Evolutionary conservation across 2,797 vertebrate species (phyloP).

Genomic region (Smutsia gigantea): DNA sequence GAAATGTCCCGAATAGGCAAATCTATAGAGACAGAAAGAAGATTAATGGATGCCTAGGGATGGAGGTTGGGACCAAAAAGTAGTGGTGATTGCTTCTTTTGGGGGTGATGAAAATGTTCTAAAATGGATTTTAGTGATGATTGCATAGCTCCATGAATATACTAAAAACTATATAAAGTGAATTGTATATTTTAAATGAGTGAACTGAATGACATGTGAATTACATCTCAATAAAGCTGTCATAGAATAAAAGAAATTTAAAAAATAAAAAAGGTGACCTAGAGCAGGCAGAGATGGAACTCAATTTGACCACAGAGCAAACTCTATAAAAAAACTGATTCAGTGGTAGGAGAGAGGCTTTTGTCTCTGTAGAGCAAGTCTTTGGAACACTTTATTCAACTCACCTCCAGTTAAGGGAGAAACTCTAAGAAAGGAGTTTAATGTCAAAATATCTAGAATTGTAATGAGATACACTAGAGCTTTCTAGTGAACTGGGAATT

Average conservation of each 20-base stretch:
- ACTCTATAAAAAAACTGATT: not conserved
- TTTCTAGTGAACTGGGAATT: not conserved
- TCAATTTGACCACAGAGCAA: not conserved
- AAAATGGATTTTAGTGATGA: not conserved
- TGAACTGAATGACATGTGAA: not conserved
- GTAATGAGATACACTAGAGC: not conserved
- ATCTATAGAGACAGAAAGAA: too few relatives aligned
- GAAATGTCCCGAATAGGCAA: not conserved
- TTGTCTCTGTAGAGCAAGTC: not conserved
- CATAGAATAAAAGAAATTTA: not conserved
- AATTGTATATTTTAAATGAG: not conserved
- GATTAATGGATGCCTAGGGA: not conserved
- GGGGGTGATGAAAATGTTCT: not conserved
- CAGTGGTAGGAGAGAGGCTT: not conserved
- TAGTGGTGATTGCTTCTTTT: not conserved
- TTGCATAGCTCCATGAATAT: not conserved
- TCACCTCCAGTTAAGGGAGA: not conserved
- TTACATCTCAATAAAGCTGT: not conserved
- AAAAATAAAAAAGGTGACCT: not conserved
- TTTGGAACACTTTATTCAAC: not conserved
- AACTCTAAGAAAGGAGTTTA: constrained; percentile 11
- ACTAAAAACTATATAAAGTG: not conserved
- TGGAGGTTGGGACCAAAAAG: not conserved
- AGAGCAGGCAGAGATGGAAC: not conserved
- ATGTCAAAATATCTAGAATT: not conserved